Evolutionary conservation across 2,113 vertebrate genomes (phyloP), one percentile per base, ranked within the genome.

Genomic region (Calyptommatus sinebrachiatus): DNA sequence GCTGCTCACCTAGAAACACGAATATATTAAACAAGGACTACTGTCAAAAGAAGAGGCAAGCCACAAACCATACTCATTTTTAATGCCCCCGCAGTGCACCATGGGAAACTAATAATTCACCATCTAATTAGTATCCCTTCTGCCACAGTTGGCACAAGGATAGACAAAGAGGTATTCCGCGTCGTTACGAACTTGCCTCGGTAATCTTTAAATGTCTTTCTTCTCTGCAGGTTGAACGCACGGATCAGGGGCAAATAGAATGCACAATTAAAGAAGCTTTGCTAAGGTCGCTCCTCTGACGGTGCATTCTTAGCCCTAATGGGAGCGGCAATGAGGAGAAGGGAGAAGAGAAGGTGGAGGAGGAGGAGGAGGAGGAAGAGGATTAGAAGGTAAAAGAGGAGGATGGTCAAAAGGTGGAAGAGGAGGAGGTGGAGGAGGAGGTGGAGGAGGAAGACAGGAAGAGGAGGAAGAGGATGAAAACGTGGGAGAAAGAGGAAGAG

Each of bases 61-160:
- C 89, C 88, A 92, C 89, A 91, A 93, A 91, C 91, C 87, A 91
- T 88, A 88, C 89, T 96, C 93, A 93, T 96, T 95, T 95, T 95
- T 93, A 95, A 96, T 94, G 88, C 94, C 89, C 94, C 94, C 91
- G 95, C 94, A 94, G 95, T 94, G 95, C 95, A 96, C 95, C 93
- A 95, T 94, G 94, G 96, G 95, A 95, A 94, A 93, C 94, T 93
- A 95, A 96, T 96, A 95, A 96, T 95, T 96, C 95, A 95, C 93
- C 94, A 94, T 93, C 94, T 96, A 96, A 96, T 96, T 96, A 95
- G 95, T 93, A 90, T 92, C 94, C 93, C 93, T 95, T 95, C 94
- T 95, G 94, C 93, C 91, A 91, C 92, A 93, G 90, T 91, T 93
- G 93, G 93, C 85, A 22, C 92, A 93, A 94, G 93, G 94, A 95